Base-by-base conservation (phyloP, 64 coral and sea anemone species). In the Trachythela sp. region DNA sequence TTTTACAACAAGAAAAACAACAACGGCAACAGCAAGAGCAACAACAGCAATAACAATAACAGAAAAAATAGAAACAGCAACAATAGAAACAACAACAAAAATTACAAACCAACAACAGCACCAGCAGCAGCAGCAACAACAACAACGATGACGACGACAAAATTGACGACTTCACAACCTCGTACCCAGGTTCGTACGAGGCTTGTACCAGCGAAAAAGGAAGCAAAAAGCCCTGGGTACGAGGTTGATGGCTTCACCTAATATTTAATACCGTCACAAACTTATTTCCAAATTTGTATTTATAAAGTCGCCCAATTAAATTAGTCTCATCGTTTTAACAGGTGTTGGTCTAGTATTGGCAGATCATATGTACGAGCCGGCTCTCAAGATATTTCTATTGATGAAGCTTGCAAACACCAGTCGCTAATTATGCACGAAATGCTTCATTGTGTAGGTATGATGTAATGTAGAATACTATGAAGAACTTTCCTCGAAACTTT, bases 391-490 rank as follows among this genome's bases (percentile, higher is more conserved):
- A 80, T 80, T 17, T 80, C 75, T 18, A 80, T 80, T 80, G 75
- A 39, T 22, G 15, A 35, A 1, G 9, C 4, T 80, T 80, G 75
- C 31, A 39, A 36, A 35, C 8, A 1, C 0, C 20, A 11, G 37
- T 35, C 75, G 33, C 32, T 80, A 29, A 80, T 80, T 34, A 35
- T 80, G 75, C 75, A 80, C 31, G 75, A 80, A 80, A 80, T 80
- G 75, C 31, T 80, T 17, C 75, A 80, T 80, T 20, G 20, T 9
- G 75, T 80, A 38, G 75, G 75, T 80, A 80, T 37, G 75, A 29
- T 37, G 4, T 36, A 30, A 2, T 36, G 15, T 37, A 30, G 56
- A 24, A 0, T 13, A n/a, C 26, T 64, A 24, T 27, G 5, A 0
- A 64, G 20, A 24, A 27, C 8, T 64, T 10, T 6, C 18, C 2